phyloP scores from a whole-genome alignment of 1,140 invertebrate genomes.

The Hydropsyche tenuis region DNA sequence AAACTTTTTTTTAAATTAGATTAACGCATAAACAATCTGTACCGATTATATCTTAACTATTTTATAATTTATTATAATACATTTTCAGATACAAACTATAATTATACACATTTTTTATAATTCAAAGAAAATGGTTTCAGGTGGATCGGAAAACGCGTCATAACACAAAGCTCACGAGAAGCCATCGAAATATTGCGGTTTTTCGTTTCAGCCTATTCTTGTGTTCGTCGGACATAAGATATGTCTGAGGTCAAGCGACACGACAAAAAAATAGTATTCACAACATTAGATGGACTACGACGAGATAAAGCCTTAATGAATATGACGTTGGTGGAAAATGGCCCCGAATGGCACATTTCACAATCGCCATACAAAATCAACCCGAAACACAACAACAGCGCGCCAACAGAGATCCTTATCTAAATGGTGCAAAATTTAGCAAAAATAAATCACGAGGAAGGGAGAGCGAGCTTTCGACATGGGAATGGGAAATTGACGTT shows the following conservation, averaged over 20 bases:
- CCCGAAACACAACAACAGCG: constrained; percentile 5
- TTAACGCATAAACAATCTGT: no score
- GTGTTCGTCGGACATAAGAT: no score
- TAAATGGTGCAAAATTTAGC: constrained; percentile 27
- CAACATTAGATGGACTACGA: neutral
- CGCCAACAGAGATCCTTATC: constrained; percentile 10
- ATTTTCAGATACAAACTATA: no score
- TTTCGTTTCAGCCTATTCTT: no score
- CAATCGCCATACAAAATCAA: neutral
- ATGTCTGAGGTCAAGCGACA: neutral
- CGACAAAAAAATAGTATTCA: neutral
- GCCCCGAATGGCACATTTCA: neutral
- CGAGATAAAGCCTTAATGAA: constrained; percentile 23
- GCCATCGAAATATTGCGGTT: neutral
- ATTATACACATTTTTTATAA: no score
- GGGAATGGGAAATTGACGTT: no score
- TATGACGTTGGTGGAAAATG: constrained; percentile 5
- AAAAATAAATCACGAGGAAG: constrained; percentile 2
- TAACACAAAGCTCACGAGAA: neutral
- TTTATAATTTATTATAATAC: no score
- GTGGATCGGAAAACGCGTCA: neutral
- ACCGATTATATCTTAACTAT: no score
- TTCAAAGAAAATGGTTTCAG: no score
- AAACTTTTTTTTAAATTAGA: no score
- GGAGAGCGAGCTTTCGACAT: no score